A percentile compares a stretch with the other conserved stretches of the same genome.
Conservation (phyloP, 2,888 invertebrate genomes). For the Ernsta delagoae region DNA sequence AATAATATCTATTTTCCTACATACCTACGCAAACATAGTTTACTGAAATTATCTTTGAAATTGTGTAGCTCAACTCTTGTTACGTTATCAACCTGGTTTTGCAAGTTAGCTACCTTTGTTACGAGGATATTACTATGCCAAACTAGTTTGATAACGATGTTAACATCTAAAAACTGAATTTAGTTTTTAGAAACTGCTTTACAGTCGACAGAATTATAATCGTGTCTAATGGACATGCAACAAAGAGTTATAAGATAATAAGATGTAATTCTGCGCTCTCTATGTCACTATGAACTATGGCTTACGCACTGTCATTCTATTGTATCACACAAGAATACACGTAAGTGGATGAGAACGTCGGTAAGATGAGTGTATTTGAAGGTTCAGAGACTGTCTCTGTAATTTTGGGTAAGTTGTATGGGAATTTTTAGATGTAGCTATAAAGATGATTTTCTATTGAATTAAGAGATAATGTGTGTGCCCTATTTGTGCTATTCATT, state of each 20-base stretch:
- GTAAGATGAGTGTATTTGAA: background rate
- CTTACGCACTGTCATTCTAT: constrained; percentile 4
- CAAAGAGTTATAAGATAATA: background rate
- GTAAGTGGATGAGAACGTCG: background rate
- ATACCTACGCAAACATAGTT: too few relatives aligned
- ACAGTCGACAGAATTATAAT: background rate
- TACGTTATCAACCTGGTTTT: constrained; percentile 1
- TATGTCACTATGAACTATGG: constrained; percentile 3
- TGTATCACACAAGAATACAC: background rate
- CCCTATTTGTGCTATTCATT: too few relatives aligned
- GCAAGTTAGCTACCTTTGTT: background rate
- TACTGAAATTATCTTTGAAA: background rate
- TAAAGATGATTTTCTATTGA: too few relatives aligned
- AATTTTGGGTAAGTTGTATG: background rate
- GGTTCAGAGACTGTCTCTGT: background rate
- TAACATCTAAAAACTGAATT: background rate
- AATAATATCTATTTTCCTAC: too few relatives aligned
- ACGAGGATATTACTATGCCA: background rate
- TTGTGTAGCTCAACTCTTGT: background rate
- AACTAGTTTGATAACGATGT: constrained; percentile 2
- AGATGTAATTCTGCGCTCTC: background rate
- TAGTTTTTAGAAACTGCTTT: background rate
- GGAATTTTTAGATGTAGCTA: too few relatives aligned
- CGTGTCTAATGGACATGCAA: background rate
- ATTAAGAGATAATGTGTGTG: too few relatives aligned